Evolutionary conservation across 2,797 vertebrate genomes (phyloP), one percentile per base, ranked within the genome.

Genomic region (Schizothorax lantsangensis): DNA sequence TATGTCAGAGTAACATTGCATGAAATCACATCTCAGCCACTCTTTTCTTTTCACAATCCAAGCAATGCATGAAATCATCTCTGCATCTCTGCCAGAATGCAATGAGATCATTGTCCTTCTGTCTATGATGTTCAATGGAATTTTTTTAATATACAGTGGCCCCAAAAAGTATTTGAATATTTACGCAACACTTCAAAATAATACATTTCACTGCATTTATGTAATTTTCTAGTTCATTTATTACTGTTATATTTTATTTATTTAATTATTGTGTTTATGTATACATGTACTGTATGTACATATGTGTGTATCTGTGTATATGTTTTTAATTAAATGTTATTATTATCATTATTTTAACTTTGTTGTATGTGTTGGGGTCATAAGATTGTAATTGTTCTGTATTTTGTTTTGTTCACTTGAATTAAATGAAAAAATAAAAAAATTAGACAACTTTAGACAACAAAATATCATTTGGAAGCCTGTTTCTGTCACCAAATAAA

Each of bases 1-100:
- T 40, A 43, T 26, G 12, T 43, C 54, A 40, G 54, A 62, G 38
- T 26, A 43, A 40, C 12, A 59, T 9, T 40, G 21, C 36, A 68
- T 62, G 77, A 79, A 79, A 45, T 62, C 52, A 19, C 62, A 81
- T 81, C n/a, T 49, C 26, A 26, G 62, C 17, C 10, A 33, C 40
- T 47, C 6, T 21, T 81, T 81, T n/a, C 26, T 26, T 69, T 68
- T 57, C 9, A 0, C 21, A 40, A 43, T 80, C 17, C 21, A 64
- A 23, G 54, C 57, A 64, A 43, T 45, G 54, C 8, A 26, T 80
- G 38, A 80, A 43, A 80, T 80, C 7, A 64, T 80, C 15, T 45
- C 38, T 62, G 36, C 19, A 21, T 78, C 30, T 78, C 23, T 73
- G 40, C 12, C 43, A 77, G 49, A 77, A 52, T 52, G 74, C 26